phyloP scores from a whole-genome alignment of 2,888 invertebrate species.

The Nephrotoma flavescens region DNA sequence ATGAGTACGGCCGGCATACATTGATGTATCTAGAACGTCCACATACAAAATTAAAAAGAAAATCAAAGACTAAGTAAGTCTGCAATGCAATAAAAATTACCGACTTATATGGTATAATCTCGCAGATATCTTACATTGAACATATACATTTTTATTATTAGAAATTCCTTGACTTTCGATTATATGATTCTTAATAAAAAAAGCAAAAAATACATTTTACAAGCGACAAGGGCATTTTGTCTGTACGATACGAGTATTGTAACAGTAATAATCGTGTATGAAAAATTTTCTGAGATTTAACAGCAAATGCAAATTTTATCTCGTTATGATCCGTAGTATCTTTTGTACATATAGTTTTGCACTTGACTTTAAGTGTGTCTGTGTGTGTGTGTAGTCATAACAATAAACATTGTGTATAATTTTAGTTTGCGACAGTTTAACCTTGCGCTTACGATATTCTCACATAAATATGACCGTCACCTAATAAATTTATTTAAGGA shows the following conservation, averaged over 20 bases:
- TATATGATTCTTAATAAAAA: not conserved
- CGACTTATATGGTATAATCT: not conserved
- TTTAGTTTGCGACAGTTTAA: not conserved
- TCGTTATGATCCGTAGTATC: not conserved
- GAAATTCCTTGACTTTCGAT: not conserved
- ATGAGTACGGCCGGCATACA: not conserved
- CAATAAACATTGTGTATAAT: not conserved
- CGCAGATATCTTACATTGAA: not conserved
- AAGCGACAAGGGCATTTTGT: not conserved
- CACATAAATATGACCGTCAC: not conserved
- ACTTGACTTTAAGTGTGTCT: not conserved
- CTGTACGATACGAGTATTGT: not conserved
- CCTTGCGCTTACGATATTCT: not conserved
- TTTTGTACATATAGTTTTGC: not conserved
- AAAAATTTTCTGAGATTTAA: not conserved
- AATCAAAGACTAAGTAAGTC: not conserved
- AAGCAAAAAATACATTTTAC: not conserved
- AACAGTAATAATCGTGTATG: not conserved
- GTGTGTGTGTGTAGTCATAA: not conserved
- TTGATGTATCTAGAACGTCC: not conserved
- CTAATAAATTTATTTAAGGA: not conserved
- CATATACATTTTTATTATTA: not conserved
- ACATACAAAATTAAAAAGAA: not conserved
- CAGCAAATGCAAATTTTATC: not conserved
- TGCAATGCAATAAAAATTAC: not conserved